Base-by-base conservation (phyloP, 2,888 invertebrate species). In the Phania funesta region DNA sequence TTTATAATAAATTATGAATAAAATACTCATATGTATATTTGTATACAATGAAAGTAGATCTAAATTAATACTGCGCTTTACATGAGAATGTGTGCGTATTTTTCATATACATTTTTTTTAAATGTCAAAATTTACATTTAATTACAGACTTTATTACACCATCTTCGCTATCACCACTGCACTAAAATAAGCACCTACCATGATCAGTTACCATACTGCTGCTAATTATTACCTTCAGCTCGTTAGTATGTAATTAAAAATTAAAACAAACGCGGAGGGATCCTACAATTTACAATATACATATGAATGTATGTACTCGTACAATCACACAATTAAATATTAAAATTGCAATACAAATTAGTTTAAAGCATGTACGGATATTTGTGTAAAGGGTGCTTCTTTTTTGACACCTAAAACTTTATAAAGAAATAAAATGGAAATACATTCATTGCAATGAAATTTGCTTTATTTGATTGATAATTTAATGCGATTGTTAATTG, bases 81-180 rank as follows among this genome's bases (percentile, higher is more conserved):
- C 41, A 22, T 58, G 8, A n/a, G 13, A 6, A 13, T 35, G 38
- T 60, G 16, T 52, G 24, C 46, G 54, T 64, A 5, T 22, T 38
- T 54, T 44, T 68, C 9, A 44, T 67, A 80, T 76, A 68, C 38
- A 60, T 68, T 76, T 76, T n/a, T n/a, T 76, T 70, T 79, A 83
- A 81, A 79, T 80, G 83, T 73, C 78, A 75, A 83, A 84, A 84
- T 84, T 84, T 64, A 83, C 83, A 84, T 84, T 83, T 83, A 84
- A 84, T 83, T 84, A 56, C 80, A 41, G 20, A 54, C 67, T 62
- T 54, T 46, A 67, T 82, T 70, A 70, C 74, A 70, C 44, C 74
- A 82, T 50, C 68, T 50, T 35, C 20, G 29, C 58, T 18, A 38
- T 48, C 18, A 26, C 26, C 18, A 54, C 18, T 24, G 11, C 54